These are phyloP conservation scores for Halictus ligatus DNA, from an alignment of 2,888 invertebrate species.

Conservation along the genomic window DNA sequence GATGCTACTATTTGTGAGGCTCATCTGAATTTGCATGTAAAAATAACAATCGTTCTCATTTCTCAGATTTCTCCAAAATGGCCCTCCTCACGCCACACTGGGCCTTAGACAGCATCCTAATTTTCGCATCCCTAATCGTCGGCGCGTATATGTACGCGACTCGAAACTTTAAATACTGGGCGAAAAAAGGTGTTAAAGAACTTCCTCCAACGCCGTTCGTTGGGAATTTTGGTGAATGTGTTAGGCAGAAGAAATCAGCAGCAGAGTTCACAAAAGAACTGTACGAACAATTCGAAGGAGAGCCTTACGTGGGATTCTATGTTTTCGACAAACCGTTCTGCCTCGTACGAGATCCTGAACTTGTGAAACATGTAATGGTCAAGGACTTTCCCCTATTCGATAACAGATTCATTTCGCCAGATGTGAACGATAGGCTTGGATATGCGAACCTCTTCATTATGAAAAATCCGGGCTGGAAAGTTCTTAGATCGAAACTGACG, in stretches of 20 bases:
- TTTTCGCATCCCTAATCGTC: conserved; percentile 53
- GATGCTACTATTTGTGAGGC: too few species aligned
- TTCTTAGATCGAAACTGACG: conserved; percentile 83
- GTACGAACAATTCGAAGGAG: conserved; percentile 78
- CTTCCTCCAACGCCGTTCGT: conserved; percentile 82
- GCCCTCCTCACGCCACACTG: conserved; percentile 69
- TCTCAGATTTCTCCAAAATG: conserved; percentile 61
- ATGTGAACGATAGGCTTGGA: conserved; percentile 81
- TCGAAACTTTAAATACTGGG: conserved; percentile 78
- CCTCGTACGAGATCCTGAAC: conserved; percentile 83
- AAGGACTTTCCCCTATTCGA: conserved; percentile 84
- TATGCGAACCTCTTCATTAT: conserved; percentile 83
- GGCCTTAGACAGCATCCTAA: conserved; percentile 71
- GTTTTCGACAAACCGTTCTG: conserved; percentile 83
- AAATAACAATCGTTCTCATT: not conserved
- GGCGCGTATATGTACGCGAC: conserved; percentile 74
- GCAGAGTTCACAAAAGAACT: conserved; percentile 80
- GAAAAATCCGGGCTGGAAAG: conserved; percentile 84
- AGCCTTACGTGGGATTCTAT: conserved; percentile 81
- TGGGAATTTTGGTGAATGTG: conserved; percentile 82
- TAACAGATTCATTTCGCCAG: conserved; percentile 79
- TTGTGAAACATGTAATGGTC: conserved; percentile 84
- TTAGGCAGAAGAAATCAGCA: conserved; percentile 76
- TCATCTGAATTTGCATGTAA: too few species aligned
- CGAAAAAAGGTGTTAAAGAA: conserved; percentile 75